These are phyloP conservation scores for Planiliza haematocheilus DNA, from an alignment of 2,113 vertebrate genomes.

Conservation along the genomic window DNA sequence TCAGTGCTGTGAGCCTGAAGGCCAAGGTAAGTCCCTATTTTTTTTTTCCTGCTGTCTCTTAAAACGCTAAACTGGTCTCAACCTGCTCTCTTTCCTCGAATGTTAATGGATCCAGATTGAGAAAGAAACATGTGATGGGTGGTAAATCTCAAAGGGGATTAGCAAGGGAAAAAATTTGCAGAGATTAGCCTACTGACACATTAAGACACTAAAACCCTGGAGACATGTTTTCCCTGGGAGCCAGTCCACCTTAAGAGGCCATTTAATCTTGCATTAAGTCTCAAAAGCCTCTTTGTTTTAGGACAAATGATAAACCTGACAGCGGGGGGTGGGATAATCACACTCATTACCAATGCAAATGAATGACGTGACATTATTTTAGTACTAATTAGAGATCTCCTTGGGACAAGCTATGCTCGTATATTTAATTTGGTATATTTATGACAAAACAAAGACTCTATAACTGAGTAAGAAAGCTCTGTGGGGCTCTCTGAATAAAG, in stretches of 20 bases:
- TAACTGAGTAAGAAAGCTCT: constrained; percentile 31
- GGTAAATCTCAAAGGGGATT: constrained; percentile 33
- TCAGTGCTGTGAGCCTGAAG: constrained; percentile 45
- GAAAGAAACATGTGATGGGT: constrained; percentile 43
- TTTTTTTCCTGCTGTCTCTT: constrained; percentile 1
- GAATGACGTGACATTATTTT: constrained; percentile 17
- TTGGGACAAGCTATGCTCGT: background rate
- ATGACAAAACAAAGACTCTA: constrained; percentile 5
- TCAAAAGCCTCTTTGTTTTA: constrained; percentile 26
- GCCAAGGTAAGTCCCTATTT: constrained; percentile 55
- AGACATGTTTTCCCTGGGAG: constrained; percentile 40
- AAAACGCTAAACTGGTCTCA: background rate
- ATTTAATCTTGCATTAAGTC: constrained; percentile 42
- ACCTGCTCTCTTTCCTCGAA: background rate
- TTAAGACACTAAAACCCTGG: constrained; percentile 38
- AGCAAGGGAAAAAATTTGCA: constrained; percentile 18
- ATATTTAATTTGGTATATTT: too few relatives aligned
- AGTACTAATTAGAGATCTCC: constrained; percentile 7
- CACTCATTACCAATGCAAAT: constrained; percentile 47
- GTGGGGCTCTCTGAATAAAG: constrained; percentile 32
- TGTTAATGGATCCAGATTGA: background rate
- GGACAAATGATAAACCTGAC: constrained; percentile 16
- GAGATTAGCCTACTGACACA: constrained; percentile 57
- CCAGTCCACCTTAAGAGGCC: constrained; percentile 23
- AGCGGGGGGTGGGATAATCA: constrained; percentile 22